Percentiles rank a stretch among this genome's conserved stretches.
phyloP scores from a whole-genome alignment of 2,797 vertebrate genomes.

The Champsocephalus gunnari region DNA sequence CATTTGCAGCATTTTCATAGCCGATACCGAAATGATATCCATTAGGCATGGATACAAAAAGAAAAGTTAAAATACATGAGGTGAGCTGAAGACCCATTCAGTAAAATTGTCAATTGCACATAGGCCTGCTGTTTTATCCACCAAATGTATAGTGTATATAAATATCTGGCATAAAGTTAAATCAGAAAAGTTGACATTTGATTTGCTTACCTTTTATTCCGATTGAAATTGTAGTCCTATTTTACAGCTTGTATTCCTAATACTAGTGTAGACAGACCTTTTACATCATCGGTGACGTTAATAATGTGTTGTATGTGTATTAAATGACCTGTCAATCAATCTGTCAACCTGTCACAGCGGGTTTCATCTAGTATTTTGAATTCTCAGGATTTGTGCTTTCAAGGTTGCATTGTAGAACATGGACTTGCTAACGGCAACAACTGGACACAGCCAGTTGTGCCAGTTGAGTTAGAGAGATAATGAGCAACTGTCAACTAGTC shows the following conservation, averaged over 20 bases:
- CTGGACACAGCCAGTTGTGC: not conserved
- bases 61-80: not conserved
- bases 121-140: no score
- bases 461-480: not conserved
- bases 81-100: not conserved
- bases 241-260: not conserved
- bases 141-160: not conserved
- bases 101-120: not conserved
- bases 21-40: not conserved
- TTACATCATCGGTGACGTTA: not conserved
- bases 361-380: not conserved
- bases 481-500: not conserved
- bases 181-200: not conserved
- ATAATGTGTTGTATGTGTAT: not conserved
- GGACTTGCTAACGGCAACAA: conserved; percentile 20
- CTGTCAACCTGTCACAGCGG: not conserved
- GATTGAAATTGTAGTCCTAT: not conserved
- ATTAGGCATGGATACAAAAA: conserved; percentile 5
- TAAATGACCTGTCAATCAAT: conserved; percentile 10
- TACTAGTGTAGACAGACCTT: not conserved
- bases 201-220: not conserved
- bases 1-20: not conserved
- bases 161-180: no score
- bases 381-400: not conserved
- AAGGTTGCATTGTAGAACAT: not conserved